Evolutionary conservation across 1,140 invertebrate genomes (phyloP).

Genomic region (Cepaea nemoralis): DNA sequence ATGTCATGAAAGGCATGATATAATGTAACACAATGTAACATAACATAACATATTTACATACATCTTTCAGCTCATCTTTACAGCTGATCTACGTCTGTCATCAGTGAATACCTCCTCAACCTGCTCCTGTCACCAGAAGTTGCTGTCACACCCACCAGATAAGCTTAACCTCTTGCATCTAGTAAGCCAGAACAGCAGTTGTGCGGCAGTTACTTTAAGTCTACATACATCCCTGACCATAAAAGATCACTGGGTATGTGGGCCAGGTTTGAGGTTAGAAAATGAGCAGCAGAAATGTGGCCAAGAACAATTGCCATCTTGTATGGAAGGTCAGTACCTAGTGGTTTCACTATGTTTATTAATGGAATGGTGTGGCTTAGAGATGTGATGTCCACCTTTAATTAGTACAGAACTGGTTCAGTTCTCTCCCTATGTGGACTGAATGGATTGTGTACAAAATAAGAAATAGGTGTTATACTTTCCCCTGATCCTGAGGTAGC

Average conservation of each 20-base stretch:
- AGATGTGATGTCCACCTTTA: too few species aligned
- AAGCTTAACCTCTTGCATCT: background rate
- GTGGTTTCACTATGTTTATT: too few species aligned
- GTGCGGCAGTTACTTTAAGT: background rate
- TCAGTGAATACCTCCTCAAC: background rate
- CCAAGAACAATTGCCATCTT: background rate
- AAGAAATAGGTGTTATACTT: too few species aligned
- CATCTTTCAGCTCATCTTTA: background rate
- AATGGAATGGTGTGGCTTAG: too few species aligned
- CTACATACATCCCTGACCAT: background rate
- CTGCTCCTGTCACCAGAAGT: background rate
- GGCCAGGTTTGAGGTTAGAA: slow-evolving; percentile 12
- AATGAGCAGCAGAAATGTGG: background rate
- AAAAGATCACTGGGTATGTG: background rate
- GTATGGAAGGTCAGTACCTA: slow-evolving; percentile 18
- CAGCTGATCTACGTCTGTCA: background rate
- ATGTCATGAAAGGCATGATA: too few species aligned
- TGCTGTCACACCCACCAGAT: background rate
- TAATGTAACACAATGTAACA: too few species aligned
- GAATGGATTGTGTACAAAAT: too few species aligned
- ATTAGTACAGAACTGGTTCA: too few species aligned
- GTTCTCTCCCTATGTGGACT: too few species aligned
- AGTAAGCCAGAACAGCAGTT: background rate
- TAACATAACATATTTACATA: background rate
- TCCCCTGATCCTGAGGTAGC: too few species aligned